These are phyloP conservation scores for Orthosia gracilis DNA, from an alignment of 2,888 invertebrate genomes.

Conservation along the genomic window DNA sequence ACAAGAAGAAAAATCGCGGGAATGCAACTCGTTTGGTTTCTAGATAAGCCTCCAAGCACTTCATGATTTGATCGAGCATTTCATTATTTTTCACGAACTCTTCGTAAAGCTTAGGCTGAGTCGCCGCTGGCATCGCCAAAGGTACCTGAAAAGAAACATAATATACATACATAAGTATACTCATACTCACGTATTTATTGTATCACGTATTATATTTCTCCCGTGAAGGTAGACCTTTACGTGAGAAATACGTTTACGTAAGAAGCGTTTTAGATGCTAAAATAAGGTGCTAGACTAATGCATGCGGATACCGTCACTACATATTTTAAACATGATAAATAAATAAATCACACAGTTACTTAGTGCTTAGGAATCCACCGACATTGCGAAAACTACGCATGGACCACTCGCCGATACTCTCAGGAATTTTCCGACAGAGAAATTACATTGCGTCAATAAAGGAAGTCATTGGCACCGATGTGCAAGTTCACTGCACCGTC, in stretches of 20 bases:
- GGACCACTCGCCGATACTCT: too few species aligned
- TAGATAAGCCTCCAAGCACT: conserved; percentile 97
- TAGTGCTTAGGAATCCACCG: too few species aligned
- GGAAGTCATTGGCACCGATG: too few species aligned
- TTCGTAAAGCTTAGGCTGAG: conserved; percentile 93
- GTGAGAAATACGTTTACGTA: too few species aligned
- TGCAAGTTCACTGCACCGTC: too few species aligned
- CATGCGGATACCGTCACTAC: too few species aligned
- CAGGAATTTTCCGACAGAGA: too few species aligned
- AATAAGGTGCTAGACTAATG: background rate
- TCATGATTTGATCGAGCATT: conserved; percentile 96
- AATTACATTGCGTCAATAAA: too few species aligned
- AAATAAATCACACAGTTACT: too few species aligned
- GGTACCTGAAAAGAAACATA: conserved; percentile 88
- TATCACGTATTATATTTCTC: too few species aligned
- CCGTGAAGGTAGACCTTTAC: background rate
- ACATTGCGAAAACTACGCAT: too few species aligned
- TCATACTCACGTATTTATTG: background rate
- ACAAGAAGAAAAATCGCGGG: conserved; percentile 97
- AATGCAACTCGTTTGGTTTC: conserved; percentile 97
- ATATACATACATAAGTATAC: background rate
- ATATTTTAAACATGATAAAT: too few species aligned
- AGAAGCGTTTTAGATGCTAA: background rate
- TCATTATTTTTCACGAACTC: conserved; percentile 94
- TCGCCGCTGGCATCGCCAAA: conserved; percentile 95